A percentile compares a stretch with the other conserved stretches of the same genome.
phyloP scores from a whole-genome alignment of 2,113 vertebrate genomes.

The Ciconia boyciana region DNA sequence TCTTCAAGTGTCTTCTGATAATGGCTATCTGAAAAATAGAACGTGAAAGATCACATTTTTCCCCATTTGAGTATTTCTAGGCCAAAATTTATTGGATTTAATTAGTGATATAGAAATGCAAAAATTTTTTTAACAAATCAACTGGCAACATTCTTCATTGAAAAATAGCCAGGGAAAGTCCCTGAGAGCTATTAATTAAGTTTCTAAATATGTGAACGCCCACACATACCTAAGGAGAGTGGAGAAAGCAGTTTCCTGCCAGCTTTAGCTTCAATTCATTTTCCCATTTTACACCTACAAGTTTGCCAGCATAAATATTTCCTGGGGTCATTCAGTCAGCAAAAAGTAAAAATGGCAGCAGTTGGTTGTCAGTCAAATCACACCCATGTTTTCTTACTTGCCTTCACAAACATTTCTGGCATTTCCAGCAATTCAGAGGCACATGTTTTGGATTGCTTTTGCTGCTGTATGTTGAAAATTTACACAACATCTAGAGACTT shows the following conservation, averaged over 20 bases:
- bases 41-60: not conserved
- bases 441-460: not conserved
- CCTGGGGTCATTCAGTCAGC: conserved; percentile 29
- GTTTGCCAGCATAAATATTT: conserved; percentile 57
- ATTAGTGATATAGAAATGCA: not conserved
- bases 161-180: conserved; percentile 46
- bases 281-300: conserved; percentile 19
- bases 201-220: conserved; percentile 63
- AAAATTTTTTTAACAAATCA: not conserved
- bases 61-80: not conserved
- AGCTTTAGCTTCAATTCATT: conserved; percentile 22
- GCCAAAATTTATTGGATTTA: not conserved
- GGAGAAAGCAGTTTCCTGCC: conserved; percentile 17
- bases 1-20: not conserved
- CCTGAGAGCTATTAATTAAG: conserved; percentile 57
- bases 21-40: not conserved
- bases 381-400: conserved; percentile 40
- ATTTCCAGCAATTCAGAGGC: conserved; percentile 18
- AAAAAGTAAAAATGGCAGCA: conserved; percentile 50
- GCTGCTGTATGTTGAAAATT: not conserved
- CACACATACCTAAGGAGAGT: conserved; percentile 46
- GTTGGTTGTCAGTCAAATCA: conserved; percentile 64
- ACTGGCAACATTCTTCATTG: not conserved
- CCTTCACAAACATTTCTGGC: conserved; percentile 37
- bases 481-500: not conserved